Conservation (phyloP, 2,888 invertebrate genomes). For the Drosophila flavopinicola region DNA sequence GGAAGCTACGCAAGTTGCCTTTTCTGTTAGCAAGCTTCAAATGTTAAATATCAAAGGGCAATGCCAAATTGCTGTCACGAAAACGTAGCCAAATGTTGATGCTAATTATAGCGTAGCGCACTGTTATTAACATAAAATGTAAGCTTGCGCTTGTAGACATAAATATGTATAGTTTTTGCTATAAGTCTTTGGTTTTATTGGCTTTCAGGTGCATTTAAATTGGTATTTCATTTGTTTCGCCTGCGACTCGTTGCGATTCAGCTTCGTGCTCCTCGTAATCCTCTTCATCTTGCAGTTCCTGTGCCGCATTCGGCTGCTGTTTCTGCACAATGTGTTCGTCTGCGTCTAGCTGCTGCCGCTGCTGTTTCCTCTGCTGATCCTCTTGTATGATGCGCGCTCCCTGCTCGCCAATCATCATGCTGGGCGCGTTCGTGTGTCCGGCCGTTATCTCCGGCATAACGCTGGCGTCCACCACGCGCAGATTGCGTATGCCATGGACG, state of each 20-base stretch:
- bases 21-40: too few species aligned
- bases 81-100: too few species aligned
- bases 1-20: too few species aligned
- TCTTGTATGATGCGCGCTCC: constrained; percentile 85
- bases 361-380: constrained; percentile 33
- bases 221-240: constrained; percentile 14
- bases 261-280: neutral
- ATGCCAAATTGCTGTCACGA: too few species aligned
- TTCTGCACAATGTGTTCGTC: too few species aligned
- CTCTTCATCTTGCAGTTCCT: neutral
- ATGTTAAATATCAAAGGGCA: too few species aligned
- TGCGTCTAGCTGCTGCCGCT: neutral
- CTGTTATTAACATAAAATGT: too few species aligned
- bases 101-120: too few species aligned
- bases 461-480: constrained; percentile 93
- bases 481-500: constrained; percentile 86
- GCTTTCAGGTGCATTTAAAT: neutral
- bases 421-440: constrained; percentile 93
- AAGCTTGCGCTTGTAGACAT: too few species aligned
- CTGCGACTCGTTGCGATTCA: neutral
- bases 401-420: constrained; percentile 94
- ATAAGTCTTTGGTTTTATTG: neutral
- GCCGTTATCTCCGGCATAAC: constrained; percentile 91
- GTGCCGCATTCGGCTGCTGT: too few species aligned
- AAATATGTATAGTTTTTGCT: neutral